Percentiles rank a stretch among this genome's conserved stretches.
Conservation (phyloP, 2,113 vertebrate species). For the Paradisaea rubra region DNA sequence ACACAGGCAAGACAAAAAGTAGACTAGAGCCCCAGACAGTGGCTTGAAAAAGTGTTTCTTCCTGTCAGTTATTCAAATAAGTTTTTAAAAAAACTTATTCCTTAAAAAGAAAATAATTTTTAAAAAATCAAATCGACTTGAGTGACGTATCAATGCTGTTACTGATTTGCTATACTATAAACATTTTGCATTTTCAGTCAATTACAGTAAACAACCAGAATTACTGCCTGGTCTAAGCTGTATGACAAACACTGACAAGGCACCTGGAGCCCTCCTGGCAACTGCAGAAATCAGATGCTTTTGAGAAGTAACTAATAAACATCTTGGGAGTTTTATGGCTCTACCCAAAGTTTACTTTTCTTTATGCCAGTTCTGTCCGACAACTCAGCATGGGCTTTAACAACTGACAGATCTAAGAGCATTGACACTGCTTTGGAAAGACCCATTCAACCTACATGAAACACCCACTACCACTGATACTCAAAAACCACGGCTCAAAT, state of each 20-base stretch:
- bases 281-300: not conserved
- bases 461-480: not conserved
- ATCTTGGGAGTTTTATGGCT: not conserved
- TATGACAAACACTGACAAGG: not conserved
- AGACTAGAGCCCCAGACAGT: not conserved
- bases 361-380: not conserved
- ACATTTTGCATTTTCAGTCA: not conserved
- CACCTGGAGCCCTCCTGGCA: not conserved
- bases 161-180: not conserved
- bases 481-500: not conserved
- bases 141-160: not conserved
- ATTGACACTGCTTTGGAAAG: not conserved
- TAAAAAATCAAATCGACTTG: not conserved
- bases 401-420: not conserved
- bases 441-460: not conserved
- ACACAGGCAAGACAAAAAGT: not conserved
- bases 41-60: not conserved
- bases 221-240: not conserved
- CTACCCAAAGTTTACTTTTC: not conserved
- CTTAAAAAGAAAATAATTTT: not conserved
- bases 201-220: not conserved
- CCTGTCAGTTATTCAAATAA: not conserved
- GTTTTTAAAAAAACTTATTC: not conserved
- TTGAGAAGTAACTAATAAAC: not conserved
- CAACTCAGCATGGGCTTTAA: not conserved